Evolutionary conservation across 2,113 vertebrate species (phyloP), one percentile per base, ranked within the genome.

Genomic region (Petaurus breviceps): DNA sequence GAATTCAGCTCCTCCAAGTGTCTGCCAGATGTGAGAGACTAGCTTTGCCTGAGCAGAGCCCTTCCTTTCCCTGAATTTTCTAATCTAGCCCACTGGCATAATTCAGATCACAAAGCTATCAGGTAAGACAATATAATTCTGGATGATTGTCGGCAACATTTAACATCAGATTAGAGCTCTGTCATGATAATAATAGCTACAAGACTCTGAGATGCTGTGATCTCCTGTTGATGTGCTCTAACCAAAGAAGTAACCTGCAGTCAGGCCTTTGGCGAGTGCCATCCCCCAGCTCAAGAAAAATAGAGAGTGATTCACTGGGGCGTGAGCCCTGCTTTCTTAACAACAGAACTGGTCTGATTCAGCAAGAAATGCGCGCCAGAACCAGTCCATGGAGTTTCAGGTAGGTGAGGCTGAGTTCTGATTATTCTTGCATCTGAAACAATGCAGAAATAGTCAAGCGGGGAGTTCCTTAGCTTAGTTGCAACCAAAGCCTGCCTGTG

Each of bases 271-370:
- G 12, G 68, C 0, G 0, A 3, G 92, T 91, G 91, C 94, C 93
- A 90, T 91, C 89, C 93, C 90, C 43, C 84, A 57, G 96, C 96
- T 98, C 96, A 97, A 97, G 53, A 84, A 95, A 98, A 97, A 95
- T 96, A 97, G 96, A 92, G 95, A 93, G 94, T 50, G 97, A 98
- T 97, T 97, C 97, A 97, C 97, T 97, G 97, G 97, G 97, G 98
- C 97, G 98, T 96, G 96, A 97, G 96, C 91, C 54, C 97, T 31
- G 93, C 90, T 96, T 95, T 96, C 96, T 96, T 53, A 47, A 91
- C 92, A 89, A 96, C 97, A 96, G 96, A 8, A 89, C 91, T 94
- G 93, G 96, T 98, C 97, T 97, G 96, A 95, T 94, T 94, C 92
- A 94, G 91, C 97, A 91, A 98, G 97, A 97, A 98, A 96, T 91